These are phyloP conservation scores for Salarias fasciatus DNA, from an alignment of 2,797 vertebrate genomes.

Conservation along the genomic window DNA sequence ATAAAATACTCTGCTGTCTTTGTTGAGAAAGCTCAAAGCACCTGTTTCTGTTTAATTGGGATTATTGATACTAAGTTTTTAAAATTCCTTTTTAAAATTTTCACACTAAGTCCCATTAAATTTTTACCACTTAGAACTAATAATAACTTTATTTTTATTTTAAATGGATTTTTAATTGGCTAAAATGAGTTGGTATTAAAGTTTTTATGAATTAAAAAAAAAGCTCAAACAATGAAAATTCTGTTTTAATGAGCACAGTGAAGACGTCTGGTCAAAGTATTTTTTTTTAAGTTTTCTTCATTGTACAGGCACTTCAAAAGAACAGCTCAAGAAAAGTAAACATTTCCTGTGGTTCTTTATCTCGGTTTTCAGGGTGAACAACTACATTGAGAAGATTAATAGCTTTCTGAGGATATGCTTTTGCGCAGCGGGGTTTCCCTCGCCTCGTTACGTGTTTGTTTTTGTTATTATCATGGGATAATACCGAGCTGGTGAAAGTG, in stretches of 20 bases:
- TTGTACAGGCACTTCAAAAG: constrained; percentile 67
- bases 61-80: too few relatives aligned
- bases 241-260: constrained; percentile 31
- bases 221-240: constrained; percentile 7
- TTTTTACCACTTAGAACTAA: constrained; percentile 9
- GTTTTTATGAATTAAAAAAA: constrained; percentile 5
- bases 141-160: too few relatives aligned
- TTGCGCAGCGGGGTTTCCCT: constrained; percentile 74
- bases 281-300: constrained; percentile 31
- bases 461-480: constrained; percentile 81
- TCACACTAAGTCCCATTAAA: not conserved
- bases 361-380: constrained; percentile 83
- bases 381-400: constrained; percentile 83
- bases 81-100: too few relatives aligned
- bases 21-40: constrained; percentile 31
- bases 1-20: constrained; percentile 24
- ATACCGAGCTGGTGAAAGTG: constrained; percentile 63
- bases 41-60: constrained; percentile 29
- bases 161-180: constrained; percentile 9
- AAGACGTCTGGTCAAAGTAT: constrained; percentile 16
- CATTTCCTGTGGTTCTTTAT: constrained; percentile 83
- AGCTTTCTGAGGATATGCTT: constrained; percentile 81
- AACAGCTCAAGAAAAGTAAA: constrained; percentile 79
- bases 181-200: constrained; percentile 5
- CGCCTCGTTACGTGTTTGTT: constrained; percentile 78